Conservation (phyloP, 2,888 invertebrate genomes). For the Melikaiella ostensackeni region DNA sequence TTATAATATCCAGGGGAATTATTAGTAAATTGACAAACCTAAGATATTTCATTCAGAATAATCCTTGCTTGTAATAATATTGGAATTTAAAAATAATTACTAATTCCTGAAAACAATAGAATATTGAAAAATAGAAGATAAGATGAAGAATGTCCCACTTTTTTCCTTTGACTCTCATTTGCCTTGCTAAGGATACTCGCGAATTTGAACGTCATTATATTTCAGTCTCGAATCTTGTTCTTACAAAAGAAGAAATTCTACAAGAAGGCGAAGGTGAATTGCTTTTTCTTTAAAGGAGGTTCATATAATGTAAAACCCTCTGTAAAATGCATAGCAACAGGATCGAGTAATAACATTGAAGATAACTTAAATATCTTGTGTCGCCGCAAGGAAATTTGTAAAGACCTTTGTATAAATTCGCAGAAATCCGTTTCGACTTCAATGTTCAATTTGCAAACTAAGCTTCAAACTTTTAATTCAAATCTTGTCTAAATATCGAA, state of each 20-base stretch:
- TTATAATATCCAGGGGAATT: no score
- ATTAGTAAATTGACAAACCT: no score
- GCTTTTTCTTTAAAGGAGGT: background rate
- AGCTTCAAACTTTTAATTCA: background rate
- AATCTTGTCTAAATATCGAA: background rate
- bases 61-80: no score
- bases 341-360: slow-evolving; percentile 7
- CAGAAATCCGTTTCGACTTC: background rate
- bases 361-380: background rate
- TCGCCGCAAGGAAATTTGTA: slow-evolving; percentile 1
- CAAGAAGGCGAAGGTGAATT: background rate
- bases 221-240: slow-evolving; percentile 11
- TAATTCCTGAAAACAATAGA: no score
- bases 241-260: background rate
- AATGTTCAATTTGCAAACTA: background rate
- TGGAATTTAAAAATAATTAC: no score
- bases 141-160: background rate
- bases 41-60: no score
- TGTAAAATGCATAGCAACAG: background rate
- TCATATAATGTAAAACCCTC: slow-evolving; percentile 1
- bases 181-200: background rate
- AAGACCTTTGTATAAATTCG: slow-evolving; percentile 9
- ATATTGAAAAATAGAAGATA: background rate
- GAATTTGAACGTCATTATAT: slow-evolving; percentile 28
- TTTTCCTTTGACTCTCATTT: slow-evolving; percentile 7